Evolutionary conservation across 2,888 invertebrate genomes (phyloP).

Genomic region (Drosophila prostipennis): DNA sequence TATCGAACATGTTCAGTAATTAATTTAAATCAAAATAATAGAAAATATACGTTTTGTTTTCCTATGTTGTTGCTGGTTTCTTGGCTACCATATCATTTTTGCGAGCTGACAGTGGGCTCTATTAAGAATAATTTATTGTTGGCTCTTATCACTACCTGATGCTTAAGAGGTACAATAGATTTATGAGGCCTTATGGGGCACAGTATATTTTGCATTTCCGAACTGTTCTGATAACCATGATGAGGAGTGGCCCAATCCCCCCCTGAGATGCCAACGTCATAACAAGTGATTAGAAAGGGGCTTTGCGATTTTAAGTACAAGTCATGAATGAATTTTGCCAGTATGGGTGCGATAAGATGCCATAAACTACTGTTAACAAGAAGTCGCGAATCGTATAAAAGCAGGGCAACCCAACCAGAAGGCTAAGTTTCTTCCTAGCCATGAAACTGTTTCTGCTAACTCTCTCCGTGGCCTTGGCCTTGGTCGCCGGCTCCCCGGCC

Average conservation of each 20-base stretch:
- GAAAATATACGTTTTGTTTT: background rate
- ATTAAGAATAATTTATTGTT: background rate
- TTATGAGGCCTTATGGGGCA: background rate
- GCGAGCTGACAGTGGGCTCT: background rate
- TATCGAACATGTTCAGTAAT: no score
- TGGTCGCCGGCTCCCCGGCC: constrained; percentile 30
- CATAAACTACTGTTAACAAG: no score
- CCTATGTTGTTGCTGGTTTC: background rate
- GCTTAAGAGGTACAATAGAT: background rate
- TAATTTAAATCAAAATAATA: background rate
- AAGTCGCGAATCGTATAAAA: no score
- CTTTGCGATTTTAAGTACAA: background rate
- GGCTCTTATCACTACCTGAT: background rate
- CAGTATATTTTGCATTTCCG: constrained; percentile 12
- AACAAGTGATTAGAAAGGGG: background rate
- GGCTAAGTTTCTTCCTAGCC: no score
- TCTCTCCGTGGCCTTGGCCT: constrained; percentile 15
- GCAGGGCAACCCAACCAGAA: no score
- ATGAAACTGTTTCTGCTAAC: constrained; percentile 1
- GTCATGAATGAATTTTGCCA: no score
- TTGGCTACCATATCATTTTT: background rate
- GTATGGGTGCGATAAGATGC: background rate
- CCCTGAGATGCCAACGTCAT: background rate
- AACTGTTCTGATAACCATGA: background rate
- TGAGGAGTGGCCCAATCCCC: constrained; percentile 2